Conservation (phyloP, 2,888 invertebrate genomes). For the Danaus chrysippus region DNA sequence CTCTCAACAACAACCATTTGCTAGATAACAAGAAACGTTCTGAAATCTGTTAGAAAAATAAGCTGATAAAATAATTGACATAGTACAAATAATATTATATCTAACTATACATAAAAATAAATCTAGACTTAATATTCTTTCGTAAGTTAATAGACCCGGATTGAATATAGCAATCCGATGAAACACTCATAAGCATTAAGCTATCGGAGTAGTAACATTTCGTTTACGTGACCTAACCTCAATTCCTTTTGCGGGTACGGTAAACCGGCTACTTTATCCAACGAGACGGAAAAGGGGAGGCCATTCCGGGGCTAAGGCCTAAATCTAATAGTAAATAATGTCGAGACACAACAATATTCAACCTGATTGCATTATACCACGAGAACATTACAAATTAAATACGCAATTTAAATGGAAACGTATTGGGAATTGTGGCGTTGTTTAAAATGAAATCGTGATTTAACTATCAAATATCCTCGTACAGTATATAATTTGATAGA, state of each 20-base stretch:
- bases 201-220: not conserved
- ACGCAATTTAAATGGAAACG: not conserved
- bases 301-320: constrained; percentile 2
- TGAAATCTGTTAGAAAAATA: no score
- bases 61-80: no score
- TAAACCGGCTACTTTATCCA: constrained; percentile 9
- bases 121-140: no score
- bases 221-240: not conserved
- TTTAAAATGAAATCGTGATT: not conserved
- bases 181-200: not conserved
- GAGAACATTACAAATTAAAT: constrained; percentile 18
- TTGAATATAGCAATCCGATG: not conserved
- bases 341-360: constrained; percentile 14
- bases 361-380: constrained; percentile 23
- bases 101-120: no score
- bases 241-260: not conserved
- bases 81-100: no score
- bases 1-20: no score
- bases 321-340: constrained; percentile 19
- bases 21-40: no score
- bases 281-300: constrained; percentile 5
- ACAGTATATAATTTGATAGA: no score
- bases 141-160: no score
- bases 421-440: not conserved
- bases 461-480: not conserved